Percentiles rank a stretch among this genome's conserved stretches.
Evolutionary conservation across 2,888 invertebrate genomes (phyloP).

Genomic region (Dryomyza anilis): DNA sequence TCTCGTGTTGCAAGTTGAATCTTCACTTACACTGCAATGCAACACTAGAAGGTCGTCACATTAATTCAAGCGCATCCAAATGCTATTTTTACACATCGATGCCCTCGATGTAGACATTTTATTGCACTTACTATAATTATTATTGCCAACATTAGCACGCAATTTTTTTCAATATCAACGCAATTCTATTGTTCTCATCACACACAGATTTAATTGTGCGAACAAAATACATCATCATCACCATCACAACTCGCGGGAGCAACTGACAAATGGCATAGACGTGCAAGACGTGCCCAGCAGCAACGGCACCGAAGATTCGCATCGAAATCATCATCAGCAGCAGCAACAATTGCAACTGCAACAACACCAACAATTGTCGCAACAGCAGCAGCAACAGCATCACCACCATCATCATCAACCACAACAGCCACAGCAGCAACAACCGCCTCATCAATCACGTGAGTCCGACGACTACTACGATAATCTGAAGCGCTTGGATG

Average conservation of each 20-base stretch:
- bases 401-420: conserved; percentile 28
- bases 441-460: conserved; percentile 37
- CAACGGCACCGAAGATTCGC: conserved; percentile 50
- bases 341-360: conserved; percentile 28
- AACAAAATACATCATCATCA: conserved; percentile 37
- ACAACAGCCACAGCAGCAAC: neutral
- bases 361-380: conserved; percentile 40
- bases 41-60: conserved; percentile 30
- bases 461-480: conserved; percentile 60
- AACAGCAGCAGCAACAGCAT: conserved; percentile 37
- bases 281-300: conserved; percentile 40
- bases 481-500: conserved; percentile 59
- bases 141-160: neutral
- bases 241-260: conserved; percentile 32
- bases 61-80: conserved; percentile 36
- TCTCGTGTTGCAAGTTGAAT: too few relatives aligned
- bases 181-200: conserved; percentile 30
- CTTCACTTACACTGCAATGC: too few relatives aligned
- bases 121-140: neutral
- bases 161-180: neutral
- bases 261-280: conserved; percentile 34
- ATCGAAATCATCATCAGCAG: conserved; percentile 40
- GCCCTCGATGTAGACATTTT: neutral
- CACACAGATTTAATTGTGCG: conserved; percentile 43
- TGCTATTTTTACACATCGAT: neutral